Percentiles rank a stretch among this genome's conserved stretches.
phyloP scores from a whole-genome alignment of 2,113 vertebrate species.

The Platycercus adscitus region DNA sequence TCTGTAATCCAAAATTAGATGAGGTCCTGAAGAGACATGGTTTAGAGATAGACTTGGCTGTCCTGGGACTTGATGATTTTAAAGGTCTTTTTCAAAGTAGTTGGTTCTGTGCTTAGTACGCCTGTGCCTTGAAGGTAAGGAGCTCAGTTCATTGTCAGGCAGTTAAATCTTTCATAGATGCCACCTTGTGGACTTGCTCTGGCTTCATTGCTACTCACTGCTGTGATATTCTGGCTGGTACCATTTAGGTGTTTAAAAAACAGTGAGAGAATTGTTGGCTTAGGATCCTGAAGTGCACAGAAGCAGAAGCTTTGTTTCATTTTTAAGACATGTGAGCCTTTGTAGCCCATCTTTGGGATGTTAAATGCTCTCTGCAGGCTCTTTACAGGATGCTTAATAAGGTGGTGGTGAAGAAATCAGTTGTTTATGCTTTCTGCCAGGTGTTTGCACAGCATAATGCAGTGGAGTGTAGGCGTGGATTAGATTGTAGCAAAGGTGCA shows the following conservation, averaged over 20 bases:
- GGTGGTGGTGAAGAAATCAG: neutral
- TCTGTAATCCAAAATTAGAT: neutral
- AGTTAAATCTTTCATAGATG: neutral
- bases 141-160: neutral
- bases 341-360: neutral
- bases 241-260: neutral
- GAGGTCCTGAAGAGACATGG: neutral
- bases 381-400: neutral
- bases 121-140: neutral
- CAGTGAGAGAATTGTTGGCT: neutral
- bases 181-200: neutral
- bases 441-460: neutral
- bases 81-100: neutral
- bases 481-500: neutral
- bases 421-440: constrained; percentile 1
- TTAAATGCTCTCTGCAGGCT: neutral
- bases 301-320: neutral
- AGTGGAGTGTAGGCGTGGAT: neutral
- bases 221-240: neutral
- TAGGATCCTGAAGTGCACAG: fast-evolving
- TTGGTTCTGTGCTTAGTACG: neutral
- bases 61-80: neutral
- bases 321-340: constrained; percentile 3
- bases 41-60: neutral
- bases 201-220: neutral